Conservation (phyloP, 2,113 vertebrate genomes). For the Fulmarus glacialis region DNA sequence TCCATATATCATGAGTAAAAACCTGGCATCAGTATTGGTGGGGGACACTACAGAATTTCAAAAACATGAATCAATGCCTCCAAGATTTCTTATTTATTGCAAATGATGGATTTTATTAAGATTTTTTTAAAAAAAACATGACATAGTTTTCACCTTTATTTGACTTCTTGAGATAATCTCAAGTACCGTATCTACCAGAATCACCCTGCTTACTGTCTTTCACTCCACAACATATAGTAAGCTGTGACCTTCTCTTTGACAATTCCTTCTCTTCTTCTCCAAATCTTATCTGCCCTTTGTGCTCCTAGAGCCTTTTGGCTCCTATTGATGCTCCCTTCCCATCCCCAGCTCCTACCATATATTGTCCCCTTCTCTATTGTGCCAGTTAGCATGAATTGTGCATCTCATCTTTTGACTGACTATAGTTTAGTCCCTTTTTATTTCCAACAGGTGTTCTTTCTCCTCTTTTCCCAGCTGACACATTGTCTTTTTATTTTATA, state of each 20-base stretch:
- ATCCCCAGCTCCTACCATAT: background rate
- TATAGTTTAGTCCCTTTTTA: background rate
- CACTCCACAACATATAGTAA: background rate
- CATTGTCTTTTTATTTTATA: background rate
- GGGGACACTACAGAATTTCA: background rate
- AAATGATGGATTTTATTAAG: background rate
- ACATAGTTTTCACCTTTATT: background rate
- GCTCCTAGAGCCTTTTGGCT: background rate
- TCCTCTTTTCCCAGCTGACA: background rate
- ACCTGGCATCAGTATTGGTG: background rate
- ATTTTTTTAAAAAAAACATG: background rate
- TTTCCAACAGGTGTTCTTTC: background rate
- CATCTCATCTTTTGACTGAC: background rate
- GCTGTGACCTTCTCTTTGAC: background rate
- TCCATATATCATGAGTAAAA: background rate
- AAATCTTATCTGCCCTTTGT: background rate
- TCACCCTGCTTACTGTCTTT: background rate
- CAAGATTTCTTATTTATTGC: background rate
- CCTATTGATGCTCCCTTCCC: background rate
- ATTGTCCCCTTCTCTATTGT: fast-evolving
- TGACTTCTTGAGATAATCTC: background rate
- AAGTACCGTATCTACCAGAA: background rate
- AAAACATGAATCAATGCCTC: background rate
- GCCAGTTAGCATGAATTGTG: too few species aligned
- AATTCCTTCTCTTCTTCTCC: background rate